Evolutionary conservation across 2,113 vertebrate genomes (phyloP), one percentile per base, ranked within the genome.

Genomic region (Pluvialis apricaria): DNA sequence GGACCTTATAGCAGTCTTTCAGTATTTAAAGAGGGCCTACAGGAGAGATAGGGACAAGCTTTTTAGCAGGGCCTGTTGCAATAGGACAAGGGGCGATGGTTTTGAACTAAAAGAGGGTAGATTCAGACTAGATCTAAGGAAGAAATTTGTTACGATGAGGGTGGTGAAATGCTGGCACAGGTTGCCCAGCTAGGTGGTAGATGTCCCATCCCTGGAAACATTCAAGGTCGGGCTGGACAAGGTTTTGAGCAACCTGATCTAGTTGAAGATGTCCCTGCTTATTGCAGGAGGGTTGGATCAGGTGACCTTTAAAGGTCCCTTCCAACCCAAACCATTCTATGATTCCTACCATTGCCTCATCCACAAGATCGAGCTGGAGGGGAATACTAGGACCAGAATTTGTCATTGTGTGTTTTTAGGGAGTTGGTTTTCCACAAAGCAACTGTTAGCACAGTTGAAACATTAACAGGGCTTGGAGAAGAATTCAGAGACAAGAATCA

Each of bases 241-340:
- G 29, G 15, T n/a, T 70, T 13, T 70, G 40, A 71, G 34, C 7
- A 57, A 31, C 18, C 9, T 61, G 29, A 12, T 75, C 11, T 47
- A 26, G 60, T n/a, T 58, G 58, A 26, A 54, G 34, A 11, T 40
- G 40, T 62, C 20, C 28, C 40, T 61, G 49, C 32, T 55, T 3
- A 10, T 11, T 5, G 3, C 15, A 7, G 3, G 3, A 14, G 4
- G 5, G 2, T 29, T 62, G 32, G 26, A 38, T 14, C 38, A 45
- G 11, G 15, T 60, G 11, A 9, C 20, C 14, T 79, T 70, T 42
- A 49, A 31, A 75, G 5, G 45, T 61, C 51, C 40, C 21, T 90
- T 87, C 32, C 45, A 88, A 31, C 31, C 17, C 34, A 85, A 88
- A n/a, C 22, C 29, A 32, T 62, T 78, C 29, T 57, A 2, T 24